Evolutionary conservation across 1,140 invertebrate species (phyloP).

Genomic region (Lordiphosa mommai): DNA sequence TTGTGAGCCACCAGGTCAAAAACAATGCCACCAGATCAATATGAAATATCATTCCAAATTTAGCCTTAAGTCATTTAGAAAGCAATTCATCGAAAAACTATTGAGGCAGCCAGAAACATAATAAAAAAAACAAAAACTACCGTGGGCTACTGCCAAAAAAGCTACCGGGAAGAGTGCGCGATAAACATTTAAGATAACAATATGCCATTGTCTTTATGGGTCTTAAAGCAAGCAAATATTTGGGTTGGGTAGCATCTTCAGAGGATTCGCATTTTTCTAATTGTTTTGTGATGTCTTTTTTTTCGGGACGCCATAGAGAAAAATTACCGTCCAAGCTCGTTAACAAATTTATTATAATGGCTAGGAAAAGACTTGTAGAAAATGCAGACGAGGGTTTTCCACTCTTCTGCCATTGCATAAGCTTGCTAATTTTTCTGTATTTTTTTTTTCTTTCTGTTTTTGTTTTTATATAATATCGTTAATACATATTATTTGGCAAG

Average conservation of each 20-base stretch:
- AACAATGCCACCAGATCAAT: conserved; percentile 39
- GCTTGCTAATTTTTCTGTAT: conserved; percentile 56
- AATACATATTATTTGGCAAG: conserved; percentile 79
- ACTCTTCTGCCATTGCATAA: conserved; percentile 58
- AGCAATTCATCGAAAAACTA: conserved; percentile 64
- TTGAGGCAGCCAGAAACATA: conserved; percentile 30
- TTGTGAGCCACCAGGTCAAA: conserved; percentile 24
- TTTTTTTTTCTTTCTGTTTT: conserved; percentile 7
- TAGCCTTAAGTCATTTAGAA: conserved; percentile 70
- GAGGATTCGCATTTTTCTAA: conserved; percentile 34
- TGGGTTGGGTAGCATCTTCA: conserved; percentile 57
- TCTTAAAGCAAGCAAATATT: conserved; percentile 43
- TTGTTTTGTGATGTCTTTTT: conserved; percentile 29
- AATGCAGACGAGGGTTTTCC: background rate
- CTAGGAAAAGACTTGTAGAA: background rate
- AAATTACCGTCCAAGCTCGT: conserved; percentile 17
- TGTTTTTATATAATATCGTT: conserved; percentile 76
- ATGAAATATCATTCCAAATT: conserved; percentile 69
- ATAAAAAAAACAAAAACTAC: conserved; percentile 49
- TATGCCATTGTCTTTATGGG: conserved; percentile 68
- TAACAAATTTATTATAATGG: conserved; percentile 70
- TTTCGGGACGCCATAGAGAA: conserved; percentile 1
- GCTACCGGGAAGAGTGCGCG: conserved; percentile 72
- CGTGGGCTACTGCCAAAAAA: conserved; percentile 69
- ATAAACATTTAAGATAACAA: conserved; percentile 64